These are phyloP conservation scores for Pollimyrus isidori DNA, from an alignment of 2,113 vertebrate genomes.

Conservation along the genomic window DNA sequence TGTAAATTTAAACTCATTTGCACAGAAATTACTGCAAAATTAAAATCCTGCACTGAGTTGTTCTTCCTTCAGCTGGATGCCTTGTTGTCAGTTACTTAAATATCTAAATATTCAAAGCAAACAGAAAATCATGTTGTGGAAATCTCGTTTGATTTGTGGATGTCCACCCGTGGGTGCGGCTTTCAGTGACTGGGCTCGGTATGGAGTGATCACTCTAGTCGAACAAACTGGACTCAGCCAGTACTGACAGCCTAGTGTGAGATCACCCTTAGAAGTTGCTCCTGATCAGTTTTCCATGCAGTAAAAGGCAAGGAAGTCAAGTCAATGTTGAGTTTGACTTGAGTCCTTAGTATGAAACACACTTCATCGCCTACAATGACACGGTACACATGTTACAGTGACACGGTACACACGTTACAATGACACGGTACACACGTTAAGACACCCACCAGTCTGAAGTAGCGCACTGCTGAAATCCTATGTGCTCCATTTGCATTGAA, in stretches of 20 bases:
- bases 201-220: not conserved
- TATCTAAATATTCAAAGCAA: not conserved
- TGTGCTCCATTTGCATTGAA: not conserved
- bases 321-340: slow-evolving; percentile 3
- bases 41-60: not conserved
- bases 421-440: not conserved
- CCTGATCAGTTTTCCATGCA: slow-evolving; percentile 15
- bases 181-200: not conserved
- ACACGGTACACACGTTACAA: not conserved
- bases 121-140: not conserved
- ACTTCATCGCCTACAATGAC: not conserved
- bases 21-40: not conserved
- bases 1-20: slow-evolving; percentile 23
- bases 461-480: not conserved
- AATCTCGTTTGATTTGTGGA: not conserved
- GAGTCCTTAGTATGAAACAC: not conserved
- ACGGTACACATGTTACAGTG: no score
- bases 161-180: not conserved
- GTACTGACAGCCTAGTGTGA: not conserved
- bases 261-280: not conserved
- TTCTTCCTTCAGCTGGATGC: not conserved
- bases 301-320: slow-evolving; percentile 24
- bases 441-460: not conserved
- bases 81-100: not conserved
- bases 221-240: not conserved